Evolutionary conservation across 2,888 invertebrate genomes (phyloP), one percentile per base, ranked within the genome.

Genomic region (Smittia sp.): DNA sequence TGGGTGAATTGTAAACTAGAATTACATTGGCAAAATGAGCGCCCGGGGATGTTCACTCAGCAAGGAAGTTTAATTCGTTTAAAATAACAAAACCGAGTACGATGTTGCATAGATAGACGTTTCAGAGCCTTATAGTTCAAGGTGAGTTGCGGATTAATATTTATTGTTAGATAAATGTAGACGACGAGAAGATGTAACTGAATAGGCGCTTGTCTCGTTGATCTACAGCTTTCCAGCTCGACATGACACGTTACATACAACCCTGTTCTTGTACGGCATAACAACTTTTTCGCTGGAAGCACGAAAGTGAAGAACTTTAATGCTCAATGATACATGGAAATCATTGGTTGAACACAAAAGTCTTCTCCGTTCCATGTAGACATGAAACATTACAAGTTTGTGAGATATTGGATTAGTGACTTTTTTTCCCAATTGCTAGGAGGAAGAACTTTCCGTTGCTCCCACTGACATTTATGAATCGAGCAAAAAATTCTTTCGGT

Each of bases 351-450:
- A 11, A 63, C 9, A 13, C 3, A 58, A 58, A 22, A 22, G 11
- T 4, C 4, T 20, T 20, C 15, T 52, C 52, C 15, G 15, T 22
- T 67, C n/a, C 25, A 39, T 68, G 68, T 68, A 24, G 68, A 68
- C 68, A 68, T 68, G 46, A 68, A 25, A 68, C 46, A 46, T 68
- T 68, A 68, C 20, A 46, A 58, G 18, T 58, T 58, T 18, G 6
- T 15, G 3, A 11, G n/a, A 46, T 15, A 58, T 20, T 22, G 58
- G 58, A 58, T 58, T 13, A 58, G 9, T 9, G 58, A 58, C 22
- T 46, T 6, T 11, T 46, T 46, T 11, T 46, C n/a, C n/a, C 11
- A 3, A 15, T 15, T 13, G 46, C 46, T 13, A 11, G 15, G n/a
- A 46, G 46, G 46, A 11, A 46, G 46, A 46, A 46, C 46, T 32